Evolutionary conservation across 2,797 vertebrate genomes (phyloP).

Genomic region (Naso thynnoides): DNA sequence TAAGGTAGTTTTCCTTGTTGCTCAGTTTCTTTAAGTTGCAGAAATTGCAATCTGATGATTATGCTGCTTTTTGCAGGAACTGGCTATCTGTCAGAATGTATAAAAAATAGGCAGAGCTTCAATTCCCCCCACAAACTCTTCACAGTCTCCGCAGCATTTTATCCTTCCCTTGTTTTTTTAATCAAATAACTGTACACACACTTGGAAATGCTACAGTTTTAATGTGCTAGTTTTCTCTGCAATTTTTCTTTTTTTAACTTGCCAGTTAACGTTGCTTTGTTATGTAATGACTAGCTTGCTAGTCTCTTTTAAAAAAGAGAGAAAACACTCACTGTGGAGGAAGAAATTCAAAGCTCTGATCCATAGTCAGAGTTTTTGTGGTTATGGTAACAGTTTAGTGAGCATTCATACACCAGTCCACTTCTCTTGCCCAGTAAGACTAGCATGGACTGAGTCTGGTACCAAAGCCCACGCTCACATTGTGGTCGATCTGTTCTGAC

Average conservation of each 20-base stretch:
- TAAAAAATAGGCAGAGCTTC: background rate
- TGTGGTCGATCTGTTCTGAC: slow-evolving; percentile 48
- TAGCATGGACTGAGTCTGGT: slow-evolving; percentile 23
- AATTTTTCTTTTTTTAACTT: background rate
- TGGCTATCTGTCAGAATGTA: slow-evolving; percentile 9
- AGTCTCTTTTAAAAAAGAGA: background rate
- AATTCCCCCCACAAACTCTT: background rate
- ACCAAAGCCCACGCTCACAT: slow-evolving; percentile 38
- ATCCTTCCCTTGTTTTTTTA: background rate
- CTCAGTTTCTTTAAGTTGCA: slow-evolving; percentile 14
- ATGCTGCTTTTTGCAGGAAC: slow-evolving; percentile 2
- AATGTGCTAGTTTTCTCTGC: background rate
- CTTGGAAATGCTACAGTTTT: background rate
- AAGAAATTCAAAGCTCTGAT: background rate
- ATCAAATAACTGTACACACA: background rate
- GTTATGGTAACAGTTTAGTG: background rate
- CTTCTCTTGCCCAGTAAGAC: slow-evolving; percentile 25
- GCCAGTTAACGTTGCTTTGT: background rate
- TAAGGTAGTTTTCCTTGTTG: background rate
- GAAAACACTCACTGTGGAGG: background rate
- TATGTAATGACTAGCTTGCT: background rate
- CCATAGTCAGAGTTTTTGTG: background rate
- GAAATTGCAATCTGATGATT: background rate
- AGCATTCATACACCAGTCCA: background rate
- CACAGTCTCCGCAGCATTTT: background rate